Conservation (phyloP, 2,113 vertebrate species). For the Menura novaehollandiae region DNA sequence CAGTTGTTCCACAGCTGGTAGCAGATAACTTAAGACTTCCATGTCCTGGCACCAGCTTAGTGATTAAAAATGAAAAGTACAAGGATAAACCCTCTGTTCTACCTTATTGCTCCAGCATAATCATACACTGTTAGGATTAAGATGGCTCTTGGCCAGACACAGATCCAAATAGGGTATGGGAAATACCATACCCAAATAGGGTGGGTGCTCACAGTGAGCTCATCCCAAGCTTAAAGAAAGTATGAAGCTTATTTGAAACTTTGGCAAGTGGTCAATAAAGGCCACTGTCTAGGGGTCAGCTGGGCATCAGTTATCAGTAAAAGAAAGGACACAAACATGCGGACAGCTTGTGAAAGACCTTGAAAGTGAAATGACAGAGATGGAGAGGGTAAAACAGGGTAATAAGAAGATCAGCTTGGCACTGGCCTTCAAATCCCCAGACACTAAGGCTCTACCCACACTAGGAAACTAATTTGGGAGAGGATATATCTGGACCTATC, state of each 20-base stretch:
- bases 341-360: not conserved
- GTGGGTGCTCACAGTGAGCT: no score
- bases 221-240: not conserved
- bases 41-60: not conserved
- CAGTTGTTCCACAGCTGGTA: not conserved
- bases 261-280: not conserved
- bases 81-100: not conserved
- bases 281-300: not conserved
- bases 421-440: not conserved
- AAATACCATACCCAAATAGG: no score
- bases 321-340: not conserved
- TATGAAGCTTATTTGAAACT: not conserved
- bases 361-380: not conserved
- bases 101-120: not conserved
- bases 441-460: not conserved
- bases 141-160: not conserved
- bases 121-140: not conserved
- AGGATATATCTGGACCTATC: not conserved
- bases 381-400: not conserved
- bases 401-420: not conserved
- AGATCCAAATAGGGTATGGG: not conserved
- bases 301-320: not conserved
- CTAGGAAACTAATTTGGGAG: not conserved
- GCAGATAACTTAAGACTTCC: not conserved
- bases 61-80: not conserved